Conservation (phyloP, 2,113 vertebrate species). For the Hystrix cristata region DNA sequence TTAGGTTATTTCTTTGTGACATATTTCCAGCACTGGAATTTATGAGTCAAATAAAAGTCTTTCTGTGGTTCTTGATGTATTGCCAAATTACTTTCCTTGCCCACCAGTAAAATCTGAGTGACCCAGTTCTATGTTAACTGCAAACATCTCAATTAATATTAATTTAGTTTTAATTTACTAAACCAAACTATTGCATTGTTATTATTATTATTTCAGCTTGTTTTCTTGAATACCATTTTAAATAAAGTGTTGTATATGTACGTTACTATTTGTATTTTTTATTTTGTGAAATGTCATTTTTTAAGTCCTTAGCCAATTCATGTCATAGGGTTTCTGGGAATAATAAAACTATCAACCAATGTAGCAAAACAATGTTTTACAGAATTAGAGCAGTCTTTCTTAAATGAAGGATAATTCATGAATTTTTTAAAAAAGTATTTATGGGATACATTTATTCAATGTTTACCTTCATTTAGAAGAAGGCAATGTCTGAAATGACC, state of each 20-base stretch:
- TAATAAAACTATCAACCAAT: background rate
- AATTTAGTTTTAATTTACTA: conserved; percentile 18
- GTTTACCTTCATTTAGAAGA: conserved; percentile 31
- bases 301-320: background rate
- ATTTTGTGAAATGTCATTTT: conserved; percentile 32
- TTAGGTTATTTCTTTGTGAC: conserved; percentile 32
- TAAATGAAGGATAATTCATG: background rate
- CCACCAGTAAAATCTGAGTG: conserved; percentile 14
- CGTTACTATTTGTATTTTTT: background rate
- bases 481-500: background rate
- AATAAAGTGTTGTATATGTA: background rate
- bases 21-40: conserved; percentile 14
- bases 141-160: background rate
- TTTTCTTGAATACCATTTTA: background rate
- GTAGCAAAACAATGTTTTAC: background rate
- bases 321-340: background rate
- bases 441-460: background rate
- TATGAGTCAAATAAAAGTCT: conserved; percentile 44
- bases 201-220: background rate
- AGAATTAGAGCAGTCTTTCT: background rate
- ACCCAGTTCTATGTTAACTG: background rate
- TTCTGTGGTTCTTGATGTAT: conserved; percentile 5
- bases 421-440: background rate
- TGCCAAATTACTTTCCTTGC: conserved; percentile 16
- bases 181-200: background rate